Conservation (phyloP, 2,888 invertebrate species). For the Idaea aversata region DNA sequence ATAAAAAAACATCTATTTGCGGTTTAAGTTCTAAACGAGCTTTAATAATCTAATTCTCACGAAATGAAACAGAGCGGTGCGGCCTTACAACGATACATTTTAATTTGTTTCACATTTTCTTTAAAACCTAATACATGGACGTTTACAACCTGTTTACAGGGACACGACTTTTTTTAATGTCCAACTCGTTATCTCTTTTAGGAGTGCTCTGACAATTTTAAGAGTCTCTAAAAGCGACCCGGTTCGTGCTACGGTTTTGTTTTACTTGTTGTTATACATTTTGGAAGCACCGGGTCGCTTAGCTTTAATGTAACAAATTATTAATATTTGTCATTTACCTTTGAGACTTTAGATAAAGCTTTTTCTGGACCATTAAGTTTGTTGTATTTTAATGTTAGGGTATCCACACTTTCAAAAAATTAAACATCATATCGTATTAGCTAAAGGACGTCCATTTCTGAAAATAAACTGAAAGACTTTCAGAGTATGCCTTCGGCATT, state of each 20-base stretch:
- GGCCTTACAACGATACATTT: slow-evolving; percentile 27
- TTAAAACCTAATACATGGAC: slow-evolving; percentile 52
- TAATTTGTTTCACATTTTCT: slow-evolving; percentile 30
- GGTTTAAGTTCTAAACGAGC: neutral
- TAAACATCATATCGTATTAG: too few species aligned
- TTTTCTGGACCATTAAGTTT: neutral
- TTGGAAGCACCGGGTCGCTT: neutral
- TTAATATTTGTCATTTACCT: neutral
- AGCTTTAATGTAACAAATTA: neutral
- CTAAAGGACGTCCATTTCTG: too few species aligned
- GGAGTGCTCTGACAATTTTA: slow-evolving; percentile 68
- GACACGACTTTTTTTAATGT: slow-evolving; percentile 60
- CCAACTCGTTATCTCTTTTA: slow-evolving; percentile 63
- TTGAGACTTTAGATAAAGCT: neutral
- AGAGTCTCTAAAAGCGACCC: slow-evolving; percentile 32
- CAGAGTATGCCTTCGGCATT: too few species aligned
- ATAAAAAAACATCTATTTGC: neutral
- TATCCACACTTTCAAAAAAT: neutral
- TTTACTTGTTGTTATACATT: neutral
- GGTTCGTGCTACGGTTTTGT: neutral
- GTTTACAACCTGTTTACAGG: slow-evolving; percentile 73
- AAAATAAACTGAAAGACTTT: too few species aligned
- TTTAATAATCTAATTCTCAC: neutral
- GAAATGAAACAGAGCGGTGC: slow-evolving; percentile 41
- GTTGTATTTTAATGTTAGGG: neutral